Base-by-base conservation (phyloP, 2,113 vertebrate species). In the Callaeas wilsoni region DNA sequence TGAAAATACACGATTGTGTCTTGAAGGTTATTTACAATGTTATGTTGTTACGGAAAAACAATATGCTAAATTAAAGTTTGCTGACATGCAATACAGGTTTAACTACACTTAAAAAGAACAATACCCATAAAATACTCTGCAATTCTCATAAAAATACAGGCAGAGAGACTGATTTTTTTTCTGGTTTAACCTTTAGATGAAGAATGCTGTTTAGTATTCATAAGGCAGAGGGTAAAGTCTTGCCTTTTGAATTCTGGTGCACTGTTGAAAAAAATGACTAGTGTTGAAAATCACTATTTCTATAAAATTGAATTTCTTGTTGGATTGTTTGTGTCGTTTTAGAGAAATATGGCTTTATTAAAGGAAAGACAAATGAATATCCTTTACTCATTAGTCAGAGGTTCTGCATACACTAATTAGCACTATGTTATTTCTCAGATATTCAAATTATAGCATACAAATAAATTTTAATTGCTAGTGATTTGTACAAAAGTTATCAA, bases 391-490 rank as follows among this genome's bases (percentile, higher is more conserved):
- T 84, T 93, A 65, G 75, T 79, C 70, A 77, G 52, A 84, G 44
- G 10, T 82, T 94, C 75, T 81, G 59, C 41, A 69, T 88, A 84
- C 60, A 60, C 37, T 93, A 87, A 90, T 77, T 95, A 56, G 70
- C 76, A 78, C 77, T 84, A 26, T 86, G 73, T 70, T 65, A 42
- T 82, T 90, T 83, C 52, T 82, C 50, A 81, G 67, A 86, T 82
- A 96, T 93, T 94, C 50, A 91, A 94, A 82, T 94, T 85, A 92
- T 12, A 89, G 67, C 68, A 23, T 94, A 75, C 78, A 97, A 95
- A 94, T 94, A 96, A 71, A 96, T 93, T 93, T 71, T 92, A 64
- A 91, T 93, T 94, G 76, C 92, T 95, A 96, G 84, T 96, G 52
- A 94, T 94, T 90, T 97, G 44, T 89, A 81, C 33, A 88, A 55